These are phyloP conservation scores for Dolichoris vasculosae DNA, from an alignment of 1,140 invertebrate genomes.

Conservation along the genomic window DNA sequence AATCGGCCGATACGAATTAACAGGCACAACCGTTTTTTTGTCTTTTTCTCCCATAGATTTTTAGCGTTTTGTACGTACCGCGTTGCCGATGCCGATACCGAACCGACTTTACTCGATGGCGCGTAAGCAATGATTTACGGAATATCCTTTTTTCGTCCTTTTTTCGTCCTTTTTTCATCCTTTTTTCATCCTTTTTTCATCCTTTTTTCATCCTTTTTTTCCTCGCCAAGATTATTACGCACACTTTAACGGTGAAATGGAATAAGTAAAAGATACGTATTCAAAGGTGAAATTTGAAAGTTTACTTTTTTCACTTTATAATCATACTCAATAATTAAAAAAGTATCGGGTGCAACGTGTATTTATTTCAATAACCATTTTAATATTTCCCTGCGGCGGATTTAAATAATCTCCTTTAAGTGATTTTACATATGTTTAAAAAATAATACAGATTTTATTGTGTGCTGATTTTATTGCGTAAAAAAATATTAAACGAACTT, in stretches of 20 bases:
- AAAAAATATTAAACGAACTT: background rate
- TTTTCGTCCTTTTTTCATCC: background rate
- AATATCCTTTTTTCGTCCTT: background rate
- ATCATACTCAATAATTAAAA: slow-evolving; percentile 7
- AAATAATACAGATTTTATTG: background rate
- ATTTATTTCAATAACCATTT: background rate
- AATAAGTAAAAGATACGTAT: background rate
- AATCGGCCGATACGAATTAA: slow-evolving; percentile 1
- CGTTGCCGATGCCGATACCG: background rate
- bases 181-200: background rate
- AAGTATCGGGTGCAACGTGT: background rate
- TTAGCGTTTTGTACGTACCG: background rate
- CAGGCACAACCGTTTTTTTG: background rate
- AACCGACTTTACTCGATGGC: background rate
- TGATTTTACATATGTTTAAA: background rate
- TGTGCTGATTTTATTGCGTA: background rate
- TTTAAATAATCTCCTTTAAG: background rate
- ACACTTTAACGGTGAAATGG: background rate
- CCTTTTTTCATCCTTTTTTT: background rate
- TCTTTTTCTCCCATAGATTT: background rate
- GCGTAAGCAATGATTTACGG: background rate
- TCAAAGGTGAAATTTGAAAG: background rate
- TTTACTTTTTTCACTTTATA: background rate
- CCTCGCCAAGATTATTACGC: background rate
- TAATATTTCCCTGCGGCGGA: background rate